Evolutionary conservation across 2,797 vertebrate genomes (phyloP).

Genomic region (Catharus ustulatus): DNA sequence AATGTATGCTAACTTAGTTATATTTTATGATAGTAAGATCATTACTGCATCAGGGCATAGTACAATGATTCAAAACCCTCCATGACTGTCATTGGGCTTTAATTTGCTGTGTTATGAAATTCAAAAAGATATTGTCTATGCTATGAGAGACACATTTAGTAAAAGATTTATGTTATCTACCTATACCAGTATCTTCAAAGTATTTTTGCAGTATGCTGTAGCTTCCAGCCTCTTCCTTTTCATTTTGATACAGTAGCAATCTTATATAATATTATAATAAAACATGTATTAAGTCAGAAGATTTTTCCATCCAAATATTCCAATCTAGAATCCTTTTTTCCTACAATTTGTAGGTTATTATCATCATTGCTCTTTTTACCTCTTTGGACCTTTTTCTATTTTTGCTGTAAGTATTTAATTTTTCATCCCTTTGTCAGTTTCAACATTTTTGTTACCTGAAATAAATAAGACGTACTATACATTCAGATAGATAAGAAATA

Average conservation of each 20-base stretch:
- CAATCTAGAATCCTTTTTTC: neutral
- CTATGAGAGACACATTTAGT: neutral
- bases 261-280: neutral
- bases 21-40: neutral
- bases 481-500: neutral
- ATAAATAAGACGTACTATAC: neutral
- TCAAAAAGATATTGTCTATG: neutral
- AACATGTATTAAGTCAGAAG: neutral
- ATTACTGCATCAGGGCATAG: neutral
- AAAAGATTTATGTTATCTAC: constrained; percentile 3
- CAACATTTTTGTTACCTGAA: neutral
- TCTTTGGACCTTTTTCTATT: neutral
- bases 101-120: constrained; percentile 16
- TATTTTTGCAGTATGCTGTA: neutral
- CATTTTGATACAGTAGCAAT: neutral
- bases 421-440: neutral
- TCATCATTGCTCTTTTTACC: neutral
- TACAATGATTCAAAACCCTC: neutral
- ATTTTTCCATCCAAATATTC: neutral
- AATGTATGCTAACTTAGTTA: neutral
- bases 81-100: neutral
- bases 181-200: neutral
- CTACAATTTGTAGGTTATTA: neutral
- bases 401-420: neutral
- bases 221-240: neutral